phyloP scores from a whole-genome alignment of 2,113 vertebrate species.

The Myiozetetes cayanensis region DNA sequence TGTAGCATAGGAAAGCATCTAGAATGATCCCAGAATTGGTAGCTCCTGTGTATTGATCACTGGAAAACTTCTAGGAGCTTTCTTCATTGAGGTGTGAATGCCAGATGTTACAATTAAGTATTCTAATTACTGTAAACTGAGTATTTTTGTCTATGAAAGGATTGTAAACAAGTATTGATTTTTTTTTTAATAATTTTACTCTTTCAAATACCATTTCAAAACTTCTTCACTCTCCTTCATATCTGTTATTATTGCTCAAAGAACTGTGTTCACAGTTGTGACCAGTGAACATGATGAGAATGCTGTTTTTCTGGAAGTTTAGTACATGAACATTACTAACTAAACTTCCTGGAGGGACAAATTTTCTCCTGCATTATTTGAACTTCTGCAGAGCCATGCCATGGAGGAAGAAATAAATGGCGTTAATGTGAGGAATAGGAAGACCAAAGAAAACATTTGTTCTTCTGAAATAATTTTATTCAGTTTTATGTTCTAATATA shows the following conservation, averaged over 20 bases:
- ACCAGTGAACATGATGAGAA: background rate
- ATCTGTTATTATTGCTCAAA: background rate
- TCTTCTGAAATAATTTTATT: background rate
- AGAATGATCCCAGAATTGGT: background rate
- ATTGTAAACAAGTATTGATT: background rate
- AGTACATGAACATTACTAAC: rapidly evolving
- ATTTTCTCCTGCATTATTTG: background rate
- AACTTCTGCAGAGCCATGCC: background rate
- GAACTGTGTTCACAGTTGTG: background rate
- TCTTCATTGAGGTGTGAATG: background rate
- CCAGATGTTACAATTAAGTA: rapidly evolving
- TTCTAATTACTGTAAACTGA: background rate
- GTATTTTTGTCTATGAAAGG: background rate
- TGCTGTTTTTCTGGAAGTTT: background rate
- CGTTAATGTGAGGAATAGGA: background rate
- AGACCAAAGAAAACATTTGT: background rate
- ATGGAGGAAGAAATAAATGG: background rate
- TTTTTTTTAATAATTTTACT: background rate
- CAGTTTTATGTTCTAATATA: background rate
- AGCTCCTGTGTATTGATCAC: background rate
- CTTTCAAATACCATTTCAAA: background rate
- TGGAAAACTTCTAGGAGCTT: background rate
- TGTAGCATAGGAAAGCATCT: background rate
- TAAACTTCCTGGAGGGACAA: background rate
- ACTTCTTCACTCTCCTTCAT: background rate